Evolutionary conservation across 2,113 vertebrate species (phyloP), one percentile per base, ranked within the genome.

Genomic region (Trogon melanurus): DNA sequence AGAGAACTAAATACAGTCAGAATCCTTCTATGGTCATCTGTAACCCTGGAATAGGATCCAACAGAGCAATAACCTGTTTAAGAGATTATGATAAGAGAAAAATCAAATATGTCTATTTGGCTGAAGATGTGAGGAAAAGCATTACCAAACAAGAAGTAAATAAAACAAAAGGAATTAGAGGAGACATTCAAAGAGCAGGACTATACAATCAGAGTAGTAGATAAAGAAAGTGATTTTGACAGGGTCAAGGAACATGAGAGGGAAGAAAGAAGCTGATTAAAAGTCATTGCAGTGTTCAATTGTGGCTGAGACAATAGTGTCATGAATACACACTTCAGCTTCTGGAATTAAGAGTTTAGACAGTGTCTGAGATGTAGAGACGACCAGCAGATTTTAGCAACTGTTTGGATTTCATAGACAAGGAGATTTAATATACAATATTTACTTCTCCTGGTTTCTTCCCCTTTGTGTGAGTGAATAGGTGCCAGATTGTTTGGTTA

Each of bases 401-500:
- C 69, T 41, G 50, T 83, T 80, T 92, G 65, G 69, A 91, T 92
- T 96, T 96, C 83, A 93, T 71, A 81, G 94, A 91, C 93, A 92
- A 93, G 94, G 78, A 89, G 57, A 89, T 87, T 92, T 86, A 96
- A 94, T 83, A 91, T 81, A 57, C 57, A 87, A 57, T 96, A 95
- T 97, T 96, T 93, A 84, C 96, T 91, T 67, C 47, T 94, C 80
- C 94, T 92, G 80, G 84, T 92, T 93, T 93, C 89, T 95, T 88
- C 45, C 41, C 76, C 74, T 95, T 95, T 93, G 61, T 93, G 65
- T 65, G 57, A 91, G 36, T 78, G 16, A 97, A 89, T 85, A 81
- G 73, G 80, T 91, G 80, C 72, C 96, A 95, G 89, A 89, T 45
- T 97, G 94, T 96, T 97, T 96, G 86, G 45, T 89, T 94, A 96